Evolutionary conservation across 2,888 invertebrate genomes (phyloP), one percentile per base, ranked within the genome.

Genomic region (Mesochorus sp.): DNA sequence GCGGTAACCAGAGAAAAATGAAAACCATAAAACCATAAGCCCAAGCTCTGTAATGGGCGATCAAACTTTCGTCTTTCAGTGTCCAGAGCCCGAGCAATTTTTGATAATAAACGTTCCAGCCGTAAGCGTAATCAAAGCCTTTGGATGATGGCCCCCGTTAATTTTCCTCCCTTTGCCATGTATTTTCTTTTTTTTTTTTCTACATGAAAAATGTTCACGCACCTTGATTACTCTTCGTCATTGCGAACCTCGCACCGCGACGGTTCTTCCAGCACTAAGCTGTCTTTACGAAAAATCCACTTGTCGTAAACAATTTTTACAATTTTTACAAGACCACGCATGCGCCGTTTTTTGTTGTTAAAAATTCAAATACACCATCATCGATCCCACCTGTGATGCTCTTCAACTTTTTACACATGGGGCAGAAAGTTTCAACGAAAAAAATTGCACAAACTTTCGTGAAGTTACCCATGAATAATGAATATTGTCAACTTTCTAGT

Each of bases 71-170:
- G 10, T 57, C 67, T 47, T 62, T 12, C n/a, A n/a, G n/a, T n/a
- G n/a, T n/a, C n/a, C n/a, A n/a, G n/a, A n/a, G n/a, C n/a, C n/a
- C n/a, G n/a, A 84, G 49, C 12, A 81, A 57, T 1, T n/a, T 80
- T 78, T 84, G 76, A n/a, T 76, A 82, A 12, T 82, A 76, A 55
- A 80, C 62, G 37, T 86, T 85, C 81, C 85, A 86, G 6, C 85
- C 82, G 14, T 79, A 79, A 2, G 80, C 80, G n/a, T 81, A 71
- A 19, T 71, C 59, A 53, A 80, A 84, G 17, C 80, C 83, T 84
- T n/a, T n/a, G 19, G 61, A 37, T 12, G 47, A 68, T 12, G 12
- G n/a, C n/a, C n/a, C n/a, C 21, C n/a, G 12, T 42, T 5, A 3
- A 37, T 53, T 47, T 21, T 10, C 12, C n/a, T n/a, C n/a, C n/a